phyloP scores from a whole-genome alignment of 2,113 vertebrate species.

The Perognathus longimembris region DNA sequence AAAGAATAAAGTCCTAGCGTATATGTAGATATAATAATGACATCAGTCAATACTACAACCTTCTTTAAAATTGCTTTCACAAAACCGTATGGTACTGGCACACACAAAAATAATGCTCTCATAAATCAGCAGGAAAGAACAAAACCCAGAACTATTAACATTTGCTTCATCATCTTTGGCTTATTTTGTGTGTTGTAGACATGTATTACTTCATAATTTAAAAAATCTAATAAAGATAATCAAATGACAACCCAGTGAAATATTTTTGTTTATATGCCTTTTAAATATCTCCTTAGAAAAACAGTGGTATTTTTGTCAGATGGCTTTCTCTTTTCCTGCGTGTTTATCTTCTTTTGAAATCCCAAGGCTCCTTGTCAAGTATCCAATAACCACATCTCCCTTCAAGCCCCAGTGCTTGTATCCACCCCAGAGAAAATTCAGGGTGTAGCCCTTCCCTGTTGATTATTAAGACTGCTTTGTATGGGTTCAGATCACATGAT shows the following conservation, averaged over 20 bases:
- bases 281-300: constrained; percentile 28
- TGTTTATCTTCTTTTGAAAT: constrained; percentile 2
- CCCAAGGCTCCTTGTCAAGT: neutral
- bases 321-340: neutral
- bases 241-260: constrained; percentile 19
- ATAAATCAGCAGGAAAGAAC: neutral
- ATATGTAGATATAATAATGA: neutral
- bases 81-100: neutral
- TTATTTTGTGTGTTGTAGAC: neutral
- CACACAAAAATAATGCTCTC: neutral
- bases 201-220: constrained; percentile 32
- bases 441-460: too few relatives aligned
- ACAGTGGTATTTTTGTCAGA: constrained; percentile 7
- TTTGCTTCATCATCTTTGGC: constrained; percentile 36
- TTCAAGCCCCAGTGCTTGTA: neutral
- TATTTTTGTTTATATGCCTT: neutral
- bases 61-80: constrained; percentile 14
- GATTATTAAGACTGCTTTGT: neutral
- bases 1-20: neutral
- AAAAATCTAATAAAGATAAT: constrained; percentile 53
- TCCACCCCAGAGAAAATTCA: neutral
- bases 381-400: neutral
- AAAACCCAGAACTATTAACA: constrained; percentile 14
- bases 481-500: neutral
- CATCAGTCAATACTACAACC: neutral